phyloP scores from a whole-genome alignment of 2,888 invertebrate genomes.

The Lasioglossum villosulum region DNA sequence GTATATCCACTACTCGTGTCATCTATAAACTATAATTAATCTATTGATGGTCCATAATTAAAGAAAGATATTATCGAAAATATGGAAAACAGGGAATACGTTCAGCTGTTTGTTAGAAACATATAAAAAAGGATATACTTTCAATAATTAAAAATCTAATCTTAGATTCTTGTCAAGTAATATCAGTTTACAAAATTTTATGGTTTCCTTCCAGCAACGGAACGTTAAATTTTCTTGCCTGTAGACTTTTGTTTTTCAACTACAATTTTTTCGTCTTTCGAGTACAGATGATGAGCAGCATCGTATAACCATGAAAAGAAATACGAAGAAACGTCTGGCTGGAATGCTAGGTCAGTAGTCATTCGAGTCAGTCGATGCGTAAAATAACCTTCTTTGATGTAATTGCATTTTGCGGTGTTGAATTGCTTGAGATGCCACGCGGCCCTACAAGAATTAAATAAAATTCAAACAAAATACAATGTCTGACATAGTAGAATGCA shows the following conservation, averaged over 20 bases:
- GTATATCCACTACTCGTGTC: too few relatives aligned
- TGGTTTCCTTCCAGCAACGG: background rate
- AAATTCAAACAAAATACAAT: background rate
- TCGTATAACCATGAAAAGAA: background rate
- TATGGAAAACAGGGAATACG: too few relatives aligned
- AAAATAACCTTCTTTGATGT: background rate
- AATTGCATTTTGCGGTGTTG: conserved; percentile 1
- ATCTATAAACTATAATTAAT: too few relatives aligned
- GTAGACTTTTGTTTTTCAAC: background rate
- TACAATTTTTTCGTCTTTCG: background rate
- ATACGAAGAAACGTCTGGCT: background rate
- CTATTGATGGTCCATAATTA: too few relatives aligned
- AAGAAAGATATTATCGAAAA: too few relatives aligned
- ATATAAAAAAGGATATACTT: too few relatives aligned
- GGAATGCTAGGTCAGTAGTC: background rate
- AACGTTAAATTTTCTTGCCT: background rate
- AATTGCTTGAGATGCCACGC: background rate
- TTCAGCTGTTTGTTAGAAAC: too few relatives aligned
- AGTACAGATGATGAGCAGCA: background rate
- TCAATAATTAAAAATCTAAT: background rate
- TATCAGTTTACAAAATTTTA: background rate
- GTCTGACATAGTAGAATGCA: background rate
- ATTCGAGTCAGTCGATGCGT: background rate
- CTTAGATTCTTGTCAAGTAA: background rate
- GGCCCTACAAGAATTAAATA: background rate